A percentile compares a stretch with the other conserved stretches of the same genome.
These are phyloP conservation scores for Lycocorax pyrrhopterus DNA, from an alignment of 2,113 vertebrate genomes.

Conservation along the genomic window DNA sequence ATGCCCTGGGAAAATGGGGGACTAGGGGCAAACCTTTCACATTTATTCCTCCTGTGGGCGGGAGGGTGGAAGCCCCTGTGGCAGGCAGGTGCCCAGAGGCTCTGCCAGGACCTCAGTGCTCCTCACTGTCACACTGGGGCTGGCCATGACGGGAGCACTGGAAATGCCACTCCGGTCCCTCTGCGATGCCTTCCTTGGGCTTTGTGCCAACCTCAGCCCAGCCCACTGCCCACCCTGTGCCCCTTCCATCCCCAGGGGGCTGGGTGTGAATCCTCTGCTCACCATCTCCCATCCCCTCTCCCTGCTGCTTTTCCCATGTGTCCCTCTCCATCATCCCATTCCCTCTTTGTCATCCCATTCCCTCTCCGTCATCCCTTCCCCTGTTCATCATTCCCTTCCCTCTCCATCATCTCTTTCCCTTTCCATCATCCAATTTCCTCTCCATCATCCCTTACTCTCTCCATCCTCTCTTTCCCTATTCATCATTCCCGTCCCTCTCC, in stretches of 20 bases:
- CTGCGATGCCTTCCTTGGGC: background rate
- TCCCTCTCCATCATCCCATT: background rate
- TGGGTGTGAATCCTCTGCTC: background rate
- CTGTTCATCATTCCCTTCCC: fast-evolving
- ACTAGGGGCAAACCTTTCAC: background rate
- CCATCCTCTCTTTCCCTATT: fast-evolving
- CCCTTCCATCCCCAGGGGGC: background rate
- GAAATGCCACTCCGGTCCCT: background rate
- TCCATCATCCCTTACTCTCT: fast-evolving
- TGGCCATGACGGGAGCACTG: background rate
- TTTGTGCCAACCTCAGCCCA: background rate
- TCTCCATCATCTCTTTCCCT: background rate
- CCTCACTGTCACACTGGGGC: background rate
- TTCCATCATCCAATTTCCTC: fast-evolving
- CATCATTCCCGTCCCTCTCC: fast-evolving
- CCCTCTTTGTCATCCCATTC: fast-evolving
- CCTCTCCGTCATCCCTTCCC: fast-evolving
- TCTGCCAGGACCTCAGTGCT: background rate
- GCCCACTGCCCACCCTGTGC: background rate
- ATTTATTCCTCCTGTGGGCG: background rate
- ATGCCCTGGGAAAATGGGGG: background rate
- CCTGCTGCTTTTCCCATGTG: background rate
- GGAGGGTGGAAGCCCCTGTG: background rate
- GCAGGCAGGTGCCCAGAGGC: background rate
- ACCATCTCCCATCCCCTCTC: background rate